Percentiles rank a stretch among this genome's conserved stretches.
These are phyloP conservation scores for Stratiomys singularior DNA, from an alignment of 2,888 invertebrate species.

Conservation along the genomic window DNA sequence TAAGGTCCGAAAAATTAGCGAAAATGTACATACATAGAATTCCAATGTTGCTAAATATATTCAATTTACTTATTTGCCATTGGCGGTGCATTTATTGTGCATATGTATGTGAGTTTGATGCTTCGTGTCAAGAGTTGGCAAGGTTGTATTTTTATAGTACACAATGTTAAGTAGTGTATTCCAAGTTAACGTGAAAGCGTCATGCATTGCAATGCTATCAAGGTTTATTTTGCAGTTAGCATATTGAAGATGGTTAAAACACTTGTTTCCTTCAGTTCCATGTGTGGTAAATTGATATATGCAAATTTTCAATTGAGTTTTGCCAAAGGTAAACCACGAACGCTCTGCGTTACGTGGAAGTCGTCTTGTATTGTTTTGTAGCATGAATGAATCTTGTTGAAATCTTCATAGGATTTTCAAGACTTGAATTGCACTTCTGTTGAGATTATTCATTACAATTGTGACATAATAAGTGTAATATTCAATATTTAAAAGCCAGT, in stretches of 20 bases:
- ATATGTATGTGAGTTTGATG: background rate
- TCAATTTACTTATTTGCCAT: conserved; percentile 8
- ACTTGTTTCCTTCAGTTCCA: background rate
- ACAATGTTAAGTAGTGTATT: background rate
- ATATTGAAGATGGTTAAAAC: conserved; percentile 7
- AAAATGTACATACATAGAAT: background rate
- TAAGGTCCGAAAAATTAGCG: conserved; percentile 2
- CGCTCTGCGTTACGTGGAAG: too few species aligned
- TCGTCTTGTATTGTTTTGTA: too few species aligned
- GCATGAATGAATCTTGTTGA: too few species aligned
- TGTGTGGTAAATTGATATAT: too few species aligned
- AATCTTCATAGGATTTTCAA: too few species aligned
- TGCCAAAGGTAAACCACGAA: too few species aligned
- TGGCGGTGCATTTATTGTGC: background rate
- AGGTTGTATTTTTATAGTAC: background rate
- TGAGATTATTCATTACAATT: too few species aligned
- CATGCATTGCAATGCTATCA: background rate
- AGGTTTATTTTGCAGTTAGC: conserved; percentile 18
- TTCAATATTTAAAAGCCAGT: too few species aligned
- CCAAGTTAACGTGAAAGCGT: background rate
- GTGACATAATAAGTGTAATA: too few species aligned
- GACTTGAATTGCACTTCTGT: too few species aligned
- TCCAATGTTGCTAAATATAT: conserved; percentile 14
- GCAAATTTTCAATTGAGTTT: too few species aligned
- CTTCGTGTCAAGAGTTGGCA: background rate